A percentile compares a stretch with the other conserved stretches of the same genome.
Evolutionary conservation across 2,113 vertebrate genomes (phyloP).

Genomic region (Puma concolor): DNA sequence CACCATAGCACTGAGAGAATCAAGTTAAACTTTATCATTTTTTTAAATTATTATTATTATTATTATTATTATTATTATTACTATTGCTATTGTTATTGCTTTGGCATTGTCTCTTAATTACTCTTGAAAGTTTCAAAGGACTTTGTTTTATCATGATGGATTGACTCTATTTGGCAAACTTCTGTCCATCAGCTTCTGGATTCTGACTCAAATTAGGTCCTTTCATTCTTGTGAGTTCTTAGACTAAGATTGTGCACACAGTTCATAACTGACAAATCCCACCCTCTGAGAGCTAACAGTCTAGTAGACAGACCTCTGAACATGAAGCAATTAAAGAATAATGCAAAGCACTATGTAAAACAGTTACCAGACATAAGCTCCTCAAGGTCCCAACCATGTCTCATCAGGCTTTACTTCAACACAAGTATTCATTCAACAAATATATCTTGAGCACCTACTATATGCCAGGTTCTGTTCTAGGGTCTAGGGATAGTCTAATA

Average conservation of each 20-base stretch:
- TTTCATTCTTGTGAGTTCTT: not conserved
- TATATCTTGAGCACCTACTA: not conserved
- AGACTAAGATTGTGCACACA: not conserved
- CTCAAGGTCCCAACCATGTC: not conserved
- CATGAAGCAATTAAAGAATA: not conserved
- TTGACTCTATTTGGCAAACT: constrained; percentile 22
- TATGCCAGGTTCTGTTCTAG: not conserved
- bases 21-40: not conserved
- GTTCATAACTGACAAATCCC: not conserved
- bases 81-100: too few relatives aligned
- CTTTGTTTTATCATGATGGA: not conserved
- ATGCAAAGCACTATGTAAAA: not conserved
- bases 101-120: not conserved
- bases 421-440: constrained; percentile 15
- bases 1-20: not conserved
- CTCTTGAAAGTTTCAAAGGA: not conserved
- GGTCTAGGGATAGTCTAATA: not conserved
- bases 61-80: not conserved
- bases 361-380: not conserved
- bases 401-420: not conserved
- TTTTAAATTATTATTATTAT: not conserved
- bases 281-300: not conserved
- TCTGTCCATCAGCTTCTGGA: not conserved
- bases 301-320: not conserved
- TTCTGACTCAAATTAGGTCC: not conserved